Conservation (phyloP, 2,888 invertebrate species). For the Hydropsyche betteni region DNA sequence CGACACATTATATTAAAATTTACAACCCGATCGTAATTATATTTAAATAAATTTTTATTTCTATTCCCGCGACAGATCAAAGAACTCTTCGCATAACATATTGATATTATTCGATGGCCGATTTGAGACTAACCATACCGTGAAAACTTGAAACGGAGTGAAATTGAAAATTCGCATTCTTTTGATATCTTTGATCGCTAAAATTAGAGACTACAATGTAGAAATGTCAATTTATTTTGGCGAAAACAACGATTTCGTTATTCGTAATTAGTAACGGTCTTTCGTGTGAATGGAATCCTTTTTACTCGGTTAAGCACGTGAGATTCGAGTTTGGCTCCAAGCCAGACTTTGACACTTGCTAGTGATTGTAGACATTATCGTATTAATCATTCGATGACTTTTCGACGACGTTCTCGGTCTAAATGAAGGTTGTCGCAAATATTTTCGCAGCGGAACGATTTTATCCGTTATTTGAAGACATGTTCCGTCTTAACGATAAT, state of each 20-base stretch:
- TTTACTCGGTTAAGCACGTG: slow-evolving; percentile 27
- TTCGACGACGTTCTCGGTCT: not conserved
- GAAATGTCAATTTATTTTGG: not conserved
- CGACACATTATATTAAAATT: slow-evolving; percentile 4
- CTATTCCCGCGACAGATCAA: not conserved
- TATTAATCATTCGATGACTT: slow-evolving; percentile 31
- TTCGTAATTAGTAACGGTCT: not conserved
- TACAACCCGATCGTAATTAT: slow-evolving; percentile 1
- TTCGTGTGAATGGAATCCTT: slow-evolving; percentile 29
- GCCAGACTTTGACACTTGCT: not conserved
- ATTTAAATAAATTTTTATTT: not conserved
- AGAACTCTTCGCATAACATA: not conserved
- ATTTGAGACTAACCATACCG: too few species aligned
- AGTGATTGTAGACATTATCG: slow-evolving; percentile 11
- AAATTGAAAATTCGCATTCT: too few species aligned
- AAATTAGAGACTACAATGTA: not conserved
- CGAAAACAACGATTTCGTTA: not conserved
- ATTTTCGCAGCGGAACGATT: too few species aligned
- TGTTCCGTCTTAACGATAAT: too few species aligned
- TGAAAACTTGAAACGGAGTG: too few species aligned
- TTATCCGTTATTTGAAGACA: too few species aligned
- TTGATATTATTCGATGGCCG: too few species aligned
- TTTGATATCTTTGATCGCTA: too few species aligned
- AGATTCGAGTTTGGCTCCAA: not conserved
- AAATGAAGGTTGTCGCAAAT: too few species aligned